A percentile compares a stretch with the other conserved stretches of the same genome.
phyloP scores from a whole-genome alignment of 2,113 vertebrate genomes.

The Megaleporinus macrocephalus region DNA sequence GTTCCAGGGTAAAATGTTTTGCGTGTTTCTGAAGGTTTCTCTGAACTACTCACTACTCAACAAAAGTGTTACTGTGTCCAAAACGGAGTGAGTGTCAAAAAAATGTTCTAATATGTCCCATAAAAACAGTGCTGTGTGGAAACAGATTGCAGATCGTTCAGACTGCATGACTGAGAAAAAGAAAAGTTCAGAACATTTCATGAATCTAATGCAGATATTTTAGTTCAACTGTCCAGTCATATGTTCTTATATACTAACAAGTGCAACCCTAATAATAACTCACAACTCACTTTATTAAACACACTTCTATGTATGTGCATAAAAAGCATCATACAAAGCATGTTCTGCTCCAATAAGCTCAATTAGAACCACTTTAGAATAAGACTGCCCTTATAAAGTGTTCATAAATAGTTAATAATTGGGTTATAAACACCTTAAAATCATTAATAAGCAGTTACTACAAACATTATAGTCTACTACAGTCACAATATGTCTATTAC shows the following conservation, averaged over 20 bases:
- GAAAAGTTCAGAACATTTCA: background rate
- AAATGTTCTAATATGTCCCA: background rate
- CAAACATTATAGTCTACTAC: too few relatives aligned
- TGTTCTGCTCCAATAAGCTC: background rate
- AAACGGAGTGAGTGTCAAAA: background rate
- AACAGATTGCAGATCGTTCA: background rate
- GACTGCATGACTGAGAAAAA: background rate
- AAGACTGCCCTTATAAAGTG: too few relatives aligned
- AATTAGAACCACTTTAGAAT: too few relatives aligned
- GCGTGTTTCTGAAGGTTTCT: background rate
- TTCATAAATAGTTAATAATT: too few relatives aligned
- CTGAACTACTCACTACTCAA: conserved; percentile 26
- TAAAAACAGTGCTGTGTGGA: background rate
- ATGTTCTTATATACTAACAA: background rate
- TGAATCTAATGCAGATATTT: background rate
- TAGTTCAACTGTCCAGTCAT: background rate
- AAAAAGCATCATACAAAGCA: background rate
- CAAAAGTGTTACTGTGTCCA: conserved; percentile 26
- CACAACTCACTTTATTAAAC: background rate
- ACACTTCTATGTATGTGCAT: background rate
- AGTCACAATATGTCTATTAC: too few relatives aligned
- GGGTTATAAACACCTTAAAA: too few relatives aligned
- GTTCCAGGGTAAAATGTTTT: conserved; percentile 4
- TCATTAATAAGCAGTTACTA: too few relatives aligned
- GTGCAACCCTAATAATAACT: background rate